Evolutionary conservation across 2,888 invertebrate species (phyloP).

Genomic region (Ametastegia equiseti): DNA sequence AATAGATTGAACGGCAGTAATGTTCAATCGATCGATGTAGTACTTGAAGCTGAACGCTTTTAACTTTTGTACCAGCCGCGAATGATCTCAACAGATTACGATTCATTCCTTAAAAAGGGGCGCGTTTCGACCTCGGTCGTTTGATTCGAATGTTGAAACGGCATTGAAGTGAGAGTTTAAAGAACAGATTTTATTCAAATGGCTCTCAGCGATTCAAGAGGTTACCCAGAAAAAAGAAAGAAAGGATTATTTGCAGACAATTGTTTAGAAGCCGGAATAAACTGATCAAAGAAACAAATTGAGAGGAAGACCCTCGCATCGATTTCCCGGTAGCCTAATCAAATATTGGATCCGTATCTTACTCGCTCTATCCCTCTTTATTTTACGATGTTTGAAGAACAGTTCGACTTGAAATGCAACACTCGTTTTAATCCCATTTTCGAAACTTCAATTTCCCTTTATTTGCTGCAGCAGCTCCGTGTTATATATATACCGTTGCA

Average conservation of each 20-base stretch:
- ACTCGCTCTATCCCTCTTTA: background rate
- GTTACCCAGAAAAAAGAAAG: background rate
- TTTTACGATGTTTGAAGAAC: background rate
- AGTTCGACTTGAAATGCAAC: background rate
- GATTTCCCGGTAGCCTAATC: conserved; percentile 20
- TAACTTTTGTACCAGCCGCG: background rate
- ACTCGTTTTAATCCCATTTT: background rate
- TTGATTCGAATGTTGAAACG: background rate
- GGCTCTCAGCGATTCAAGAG: conserved; percentile 14
- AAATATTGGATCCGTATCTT: conserved; percentile 8
- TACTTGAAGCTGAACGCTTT: background rate
- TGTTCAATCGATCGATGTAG: background rate
- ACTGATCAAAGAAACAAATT: conserved; percentile 29
- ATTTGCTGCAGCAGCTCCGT: too few relatives aligned
- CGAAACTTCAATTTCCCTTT: background rate
- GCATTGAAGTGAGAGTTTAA: background rate
- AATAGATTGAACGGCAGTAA: background rate
- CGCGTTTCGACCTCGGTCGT: background rate
- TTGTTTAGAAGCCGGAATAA: conserved; percentile 29
- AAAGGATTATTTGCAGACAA: conserved; percentile 35
- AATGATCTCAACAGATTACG: background rate
- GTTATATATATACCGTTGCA: background rate
- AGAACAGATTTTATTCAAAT: conserved; percentile 19
- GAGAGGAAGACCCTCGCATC: conserved; percentile 26
- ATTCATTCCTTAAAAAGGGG: background rate